These are phyloP conservation scores for Vombatus ursinus DNA, from an alignment of 2,113 vertebrate species.

Conservation along the genomic window DNA sequence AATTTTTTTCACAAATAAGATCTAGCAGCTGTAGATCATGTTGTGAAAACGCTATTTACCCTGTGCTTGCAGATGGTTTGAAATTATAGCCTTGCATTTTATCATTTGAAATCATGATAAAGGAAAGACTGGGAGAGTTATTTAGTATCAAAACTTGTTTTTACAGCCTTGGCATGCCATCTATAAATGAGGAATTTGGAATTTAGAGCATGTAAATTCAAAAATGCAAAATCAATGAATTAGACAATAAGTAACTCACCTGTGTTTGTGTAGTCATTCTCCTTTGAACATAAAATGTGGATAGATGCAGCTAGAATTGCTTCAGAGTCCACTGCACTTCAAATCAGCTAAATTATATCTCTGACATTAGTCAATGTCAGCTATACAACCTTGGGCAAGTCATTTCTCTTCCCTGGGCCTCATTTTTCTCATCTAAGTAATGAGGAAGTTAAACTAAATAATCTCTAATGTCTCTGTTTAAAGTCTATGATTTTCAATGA, in stretches of 20 bases:
- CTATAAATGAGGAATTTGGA: slow-evolving; percentile 58
- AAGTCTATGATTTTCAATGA: background rate
- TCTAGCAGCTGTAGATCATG: slow-evolving; percentile 25
- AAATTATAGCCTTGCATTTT: slow-evolving; percentile 76
- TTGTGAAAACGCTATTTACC: slow-evolving; percentile 71
- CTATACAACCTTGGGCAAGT: no score
- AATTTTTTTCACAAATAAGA: slow-evolving; percentile 45
- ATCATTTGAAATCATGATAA: slow-evolving; percentile 68
- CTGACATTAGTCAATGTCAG: background rate
- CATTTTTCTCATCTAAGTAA: background rate
- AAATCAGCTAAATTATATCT: background rate
- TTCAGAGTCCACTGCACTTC: background rate
- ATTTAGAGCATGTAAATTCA: slow-evolving; percentile 59
- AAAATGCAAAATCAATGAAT: slow-evolving; percentile 21
- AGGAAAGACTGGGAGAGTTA: slow-evolving; percentile 44
- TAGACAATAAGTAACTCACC: slow-evolving; percentile 15
- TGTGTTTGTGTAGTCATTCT: background rate
- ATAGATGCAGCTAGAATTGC: background rate
- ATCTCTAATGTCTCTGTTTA: background rate
- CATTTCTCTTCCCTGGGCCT: background rate
- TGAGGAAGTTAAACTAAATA: background rate
- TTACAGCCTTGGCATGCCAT: background rate
- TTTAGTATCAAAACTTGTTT: slow-evolving; percentile 61
- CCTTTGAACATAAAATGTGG: slow-evolving; percentile 5
- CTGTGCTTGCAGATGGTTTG: slow-evolving; percentile 69